Conservation (phyloP, 2,113 vertebrate species). For the Alethe diademata region DNA sequence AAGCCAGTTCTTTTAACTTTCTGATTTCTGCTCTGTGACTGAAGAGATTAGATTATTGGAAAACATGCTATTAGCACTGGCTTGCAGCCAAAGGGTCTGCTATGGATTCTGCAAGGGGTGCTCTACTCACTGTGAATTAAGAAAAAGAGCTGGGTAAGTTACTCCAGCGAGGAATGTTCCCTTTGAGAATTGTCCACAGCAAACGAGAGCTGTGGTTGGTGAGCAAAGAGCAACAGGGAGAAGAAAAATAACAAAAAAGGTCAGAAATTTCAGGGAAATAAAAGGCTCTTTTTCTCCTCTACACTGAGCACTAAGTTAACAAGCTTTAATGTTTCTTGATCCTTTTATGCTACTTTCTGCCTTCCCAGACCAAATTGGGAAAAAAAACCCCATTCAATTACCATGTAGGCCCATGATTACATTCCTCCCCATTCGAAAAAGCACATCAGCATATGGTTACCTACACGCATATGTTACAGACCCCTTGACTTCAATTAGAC, state of each 20-base stretch:
- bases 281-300: slow-evolving; percentile 4
- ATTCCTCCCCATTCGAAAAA: background rate
- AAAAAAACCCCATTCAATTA: background rate
- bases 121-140: slow-evolving; percentile 12
- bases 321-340: slow-evolving; percentile 7
- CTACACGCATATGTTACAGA: slow-evolving; percentile 18
- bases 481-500: slow-evolving; percentile 22
- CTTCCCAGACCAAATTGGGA: background rate
- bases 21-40: slow-evolving; percentile 28
- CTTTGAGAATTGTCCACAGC: slow-evolving; percentile 47
- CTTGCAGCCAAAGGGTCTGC: slow-evolving; percentile 26
- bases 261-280: slow-evolving; percentile 47
- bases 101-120: slow-evolving; percentile 25
- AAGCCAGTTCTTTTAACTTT: slow-evolving; percentile 33
- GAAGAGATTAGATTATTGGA: slow-evolving; percentile 58
- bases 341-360: background rate
- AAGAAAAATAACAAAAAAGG: slow-evolving; percentile 54
- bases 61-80: slow-evolving; percentile 41
- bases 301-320: background rate
- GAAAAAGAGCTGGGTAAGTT: slow-evolving; percentile 34
- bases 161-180: background rate
- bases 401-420: background rate
- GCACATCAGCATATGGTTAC: slow-evolving; percentile 5
- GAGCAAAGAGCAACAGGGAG: slow-evolving; percentile 8
- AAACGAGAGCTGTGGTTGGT: slow-evolving; percentile 12